phyloP scores from a whole-genome alignment of 2,888 invertebrate species.

The Polyploca ridens region DNA sequence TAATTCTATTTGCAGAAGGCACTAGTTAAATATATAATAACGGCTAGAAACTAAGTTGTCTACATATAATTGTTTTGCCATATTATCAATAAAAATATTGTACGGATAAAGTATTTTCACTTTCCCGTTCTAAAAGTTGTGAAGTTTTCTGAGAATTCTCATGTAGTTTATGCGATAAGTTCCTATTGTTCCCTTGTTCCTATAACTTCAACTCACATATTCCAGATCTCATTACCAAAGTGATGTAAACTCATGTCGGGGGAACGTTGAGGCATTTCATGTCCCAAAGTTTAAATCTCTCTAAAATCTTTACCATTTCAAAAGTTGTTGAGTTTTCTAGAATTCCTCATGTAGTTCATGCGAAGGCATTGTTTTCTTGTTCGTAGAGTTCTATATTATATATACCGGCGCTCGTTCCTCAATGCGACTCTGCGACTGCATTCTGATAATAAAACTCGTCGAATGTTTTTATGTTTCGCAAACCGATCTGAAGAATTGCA shows the following conservation, averaged over 20 bases:
- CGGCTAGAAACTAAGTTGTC: too few relatives aligned
- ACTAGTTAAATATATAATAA: too few relatives aligned
- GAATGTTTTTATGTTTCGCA: too few relatives aligned
- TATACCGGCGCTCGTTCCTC: too few relatives aligned
- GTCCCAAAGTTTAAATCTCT: neutral
- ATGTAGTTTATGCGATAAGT: neutral
- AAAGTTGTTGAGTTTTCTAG: neutral
- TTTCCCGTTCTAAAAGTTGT: neutral
- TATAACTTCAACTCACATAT: neutral
- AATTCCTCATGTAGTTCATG: neutral
- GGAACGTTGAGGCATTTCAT: neutral
- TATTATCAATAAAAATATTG: too few relatives aligned
- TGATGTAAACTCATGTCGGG: neutral
- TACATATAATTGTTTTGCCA: too few relatives aligned
- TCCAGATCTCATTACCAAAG: neutral
- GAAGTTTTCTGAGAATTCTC: neutral
- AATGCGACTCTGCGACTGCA: too few relatives aligned
- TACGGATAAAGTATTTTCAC: neutral
- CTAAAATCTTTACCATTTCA: neutral
- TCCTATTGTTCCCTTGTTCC: neutral
- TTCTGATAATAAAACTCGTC: too few relatives aligned
- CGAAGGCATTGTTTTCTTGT: too few relatives aligned
- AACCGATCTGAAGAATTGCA: too few relatives aligned
- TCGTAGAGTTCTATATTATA: too few relatives aligned
- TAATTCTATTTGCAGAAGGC: too few relatives aligned